Evolutionary conservation across 2,888 invertebrate species (phyloP).

Genomic region (Taenaris catops): DNA sequence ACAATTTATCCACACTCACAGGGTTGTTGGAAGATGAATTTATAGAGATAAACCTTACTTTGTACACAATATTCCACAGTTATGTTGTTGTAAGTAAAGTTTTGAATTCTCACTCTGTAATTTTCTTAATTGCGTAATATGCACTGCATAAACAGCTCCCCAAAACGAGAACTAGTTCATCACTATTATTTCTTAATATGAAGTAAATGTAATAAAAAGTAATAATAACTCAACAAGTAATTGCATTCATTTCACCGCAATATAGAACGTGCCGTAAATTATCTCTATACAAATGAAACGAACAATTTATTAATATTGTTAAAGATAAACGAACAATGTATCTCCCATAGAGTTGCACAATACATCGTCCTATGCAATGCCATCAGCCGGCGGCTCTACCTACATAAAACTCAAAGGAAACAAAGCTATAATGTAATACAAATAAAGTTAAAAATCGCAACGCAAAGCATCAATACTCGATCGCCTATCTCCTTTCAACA

Average conservation of each 20-base stretch:
- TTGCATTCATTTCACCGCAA: slow-evolving; percentile 1
- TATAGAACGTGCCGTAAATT: slow-evolving; percentile 11
- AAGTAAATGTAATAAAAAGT: too few species aligned
- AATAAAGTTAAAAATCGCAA: slow-evolving; percentile 9
- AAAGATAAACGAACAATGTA: slow-evolving; percentile 30
- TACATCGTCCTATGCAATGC: slow-evolving; percentile 40
- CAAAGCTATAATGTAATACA: not conserved
- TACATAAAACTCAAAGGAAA: slow-evolving; percentile 20
- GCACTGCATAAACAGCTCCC: too few species aligned
- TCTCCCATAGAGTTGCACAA: slow-evolving; percentile 52
- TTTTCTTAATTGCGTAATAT: too few species aligned
- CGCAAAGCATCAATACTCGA: slow-evolving; percentile 9
- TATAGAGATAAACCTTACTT: too few species aligned
- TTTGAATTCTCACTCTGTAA: too few species aligned
- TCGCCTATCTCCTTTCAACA: slow-evolving; percentile 60
- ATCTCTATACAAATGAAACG: slow-evolving; percentile 28
- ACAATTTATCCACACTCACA: too few species aligned
- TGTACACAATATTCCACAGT: too few species aligned
- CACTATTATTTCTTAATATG: too few species aligned
- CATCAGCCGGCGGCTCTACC: slow-evolving; percentile 35
- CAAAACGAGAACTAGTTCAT: too few species aligned
- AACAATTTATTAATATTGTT: slow-evolving; percentile 34
- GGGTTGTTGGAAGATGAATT: too few species aligned
- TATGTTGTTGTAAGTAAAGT: too few species aligned
- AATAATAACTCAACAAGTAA: too few species aligned